Evolutionary conservation across 2,888 invertebrate species (phyloP).

Genomic region (Cosmia pyralina): DNA sequence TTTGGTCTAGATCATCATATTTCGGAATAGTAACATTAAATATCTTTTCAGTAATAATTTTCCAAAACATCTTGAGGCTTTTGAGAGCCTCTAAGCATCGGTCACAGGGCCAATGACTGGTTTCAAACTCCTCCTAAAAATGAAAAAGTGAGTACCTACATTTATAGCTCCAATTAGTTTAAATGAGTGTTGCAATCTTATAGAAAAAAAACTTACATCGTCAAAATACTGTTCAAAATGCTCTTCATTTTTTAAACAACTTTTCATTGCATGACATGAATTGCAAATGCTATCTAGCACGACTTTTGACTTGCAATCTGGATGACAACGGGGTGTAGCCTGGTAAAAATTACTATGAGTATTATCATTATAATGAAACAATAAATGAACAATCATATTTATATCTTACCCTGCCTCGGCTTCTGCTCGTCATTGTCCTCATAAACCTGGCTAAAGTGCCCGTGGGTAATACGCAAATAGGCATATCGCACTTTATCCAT

Average conservation of each 20-base stretch:
- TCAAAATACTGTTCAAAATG: slow-evolving; percentile 81
- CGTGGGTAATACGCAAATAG: slow-evolving; percentile 77
- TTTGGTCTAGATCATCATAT: slow-evolving; percentile 61
- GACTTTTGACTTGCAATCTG: slow-evolving; percentile 83
- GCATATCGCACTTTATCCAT: slow-evolving; percentile 86
- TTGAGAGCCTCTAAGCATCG: slow-evolving; percentile 84
- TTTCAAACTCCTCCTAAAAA: slow-evolving; percentile 84
- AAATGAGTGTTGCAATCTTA: not conserved
- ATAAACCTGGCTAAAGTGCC: slow-evolving; percentile 73
- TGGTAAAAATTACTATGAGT: slow-evolving; percentile 57
- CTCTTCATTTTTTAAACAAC: slow-evolving; percentile 77
- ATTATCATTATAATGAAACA: not conserved
- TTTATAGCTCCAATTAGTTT: not conserved
- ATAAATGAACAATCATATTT: not conserved
- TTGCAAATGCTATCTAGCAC: slow-evolving; percentile 81
- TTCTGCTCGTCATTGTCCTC: slow-evolving; percentile 78
- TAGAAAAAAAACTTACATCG: slow-evolving; percentile 73
- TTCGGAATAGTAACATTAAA: slow-evolving; percentile 76
- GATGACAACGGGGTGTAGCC: slow-evolving; percentile 81
- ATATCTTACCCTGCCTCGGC: slow-evolving; percentile 74
- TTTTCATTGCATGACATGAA: slow-evolving; percentile 81
- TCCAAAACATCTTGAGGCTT: slow-evolving; percentile 86
- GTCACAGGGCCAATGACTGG: slow-evolving; percentile 86
- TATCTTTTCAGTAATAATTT: slow-evolving; percentile 81
- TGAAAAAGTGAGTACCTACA: not conserved